Conservation (phyloP, 2,888 invertebrate species). For the Cephus runcator region DNA sequence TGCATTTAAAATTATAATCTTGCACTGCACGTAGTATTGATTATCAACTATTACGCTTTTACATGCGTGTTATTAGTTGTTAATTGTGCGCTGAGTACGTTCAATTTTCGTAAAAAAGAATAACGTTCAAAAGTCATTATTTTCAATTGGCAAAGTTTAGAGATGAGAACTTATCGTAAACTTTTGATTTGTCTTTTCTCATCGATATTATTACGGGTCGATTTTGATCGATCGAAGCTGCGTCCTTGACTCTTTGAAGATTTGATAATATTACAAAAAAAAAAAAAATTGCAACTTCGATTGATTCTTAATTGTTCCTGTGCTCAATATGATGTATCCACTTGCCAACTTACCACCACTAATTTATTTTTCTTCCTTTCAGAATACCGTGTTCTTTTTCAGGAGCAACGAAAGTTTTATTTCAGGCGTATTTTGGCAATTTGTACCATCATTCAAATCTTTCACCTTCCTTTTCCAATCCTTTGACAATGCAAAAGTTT, state of each 20-base stretch:
- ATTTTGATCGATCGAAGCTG: conserved; percentile 15
- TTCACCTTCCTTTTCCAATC: background rate
- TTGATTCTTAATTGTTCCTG: conserved; percentile 25
- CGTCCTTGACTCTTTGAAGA: background rate
- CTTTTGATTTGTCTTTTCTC: conserved; percentile 40
- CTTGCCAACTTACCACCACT: conserved; percentile 48
- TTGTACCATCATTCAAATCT: conserved; percentile 5
- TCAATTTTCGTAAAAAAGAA: background rate
- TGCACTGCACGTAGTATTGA: background rate
- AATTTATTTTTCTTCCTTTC: conserved; percentile 59
- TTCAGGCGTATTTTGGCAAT: conserved; percentile 60
- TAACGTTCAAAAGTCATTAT: background rate
- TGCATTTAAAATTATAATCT: background rate
- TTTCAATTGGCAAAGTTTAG: conserved; percentile 1
- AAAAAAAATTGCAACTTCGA: background rate
- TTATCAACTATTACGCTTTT: background rate
- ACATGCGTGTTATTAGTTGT: background rate
- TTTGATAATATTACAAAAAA: background rate
- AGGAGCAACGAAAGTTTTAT: conserved; percentile 56
- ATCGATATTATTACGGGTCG: conserved; percentile 11
- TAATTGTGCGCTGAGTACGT: background rate
- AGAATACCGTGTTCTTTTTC: conserved; percentile 55
- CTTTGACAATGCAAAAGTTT: conserved; percentile 32
- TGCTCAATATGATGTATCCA: conserved; percentile 20
- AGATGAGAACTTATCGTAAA: conserved; percentile 34